Conservation (phyloP, 35 echinoderm and acorn worm genomes). For the Stichopus chloronotus region DNA sequence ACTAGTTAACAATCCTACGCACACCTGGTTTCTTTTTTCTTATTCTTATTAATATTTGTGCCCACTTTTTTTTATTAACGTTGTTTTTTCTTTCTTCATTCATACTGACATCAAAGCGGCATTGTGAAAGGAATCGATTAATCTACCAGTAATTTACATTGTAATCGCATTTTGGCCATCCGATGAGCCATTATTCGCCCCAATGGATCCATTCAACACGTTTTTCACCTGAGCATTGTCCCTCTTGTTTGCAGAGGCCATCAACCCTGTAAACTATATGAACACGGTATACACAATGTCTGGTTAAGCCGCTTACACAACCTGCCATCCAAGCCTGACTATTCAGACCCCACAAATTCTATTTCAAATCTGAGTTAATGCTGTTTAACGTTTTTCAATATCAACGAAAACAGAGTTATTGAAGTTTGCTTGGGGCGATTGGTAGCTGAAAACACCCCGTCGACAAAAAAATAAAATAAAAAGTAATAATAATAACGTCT, state of each 20-base stretch:
- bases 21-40: not conserved
- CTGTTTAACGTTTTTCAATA: slow-evolving; percentile 6
- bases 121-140: not conserved
- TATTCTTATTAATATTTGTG: not conserved
- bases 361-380: not conserved
- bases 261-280: not conserved
- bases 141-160: slow-evolving; percentile 11
- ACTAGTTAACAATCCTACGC: not conserved
- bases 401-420: slow-evolving; percentile 5
- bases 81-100: not conserved
- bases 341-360: not conserved
- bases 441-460: not conserved
- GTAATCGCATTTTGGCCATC: not conserved
- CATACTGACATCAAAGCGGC: slow-evolving; percentile 1
- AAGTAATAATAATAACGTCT: not conserved
- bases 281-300: not conserved
- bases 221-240: slow-evolving; percentile 11
- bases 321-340: not conserved
- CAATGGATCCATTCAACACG: not conserved
- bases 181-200: slow-evolving; percentile 1
- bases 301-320: not conserved
- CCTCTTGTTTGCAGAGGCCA: not conserved
- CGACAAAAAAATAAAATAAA: no score
- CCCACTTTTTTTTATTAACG: not conserved
- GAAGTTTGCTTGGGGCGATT: slow-evolving; percentile 4